phyloP scores from a whole-genome alignment of 2,888 invertebrate genomes.

The Xylophagus ater region DNA sequence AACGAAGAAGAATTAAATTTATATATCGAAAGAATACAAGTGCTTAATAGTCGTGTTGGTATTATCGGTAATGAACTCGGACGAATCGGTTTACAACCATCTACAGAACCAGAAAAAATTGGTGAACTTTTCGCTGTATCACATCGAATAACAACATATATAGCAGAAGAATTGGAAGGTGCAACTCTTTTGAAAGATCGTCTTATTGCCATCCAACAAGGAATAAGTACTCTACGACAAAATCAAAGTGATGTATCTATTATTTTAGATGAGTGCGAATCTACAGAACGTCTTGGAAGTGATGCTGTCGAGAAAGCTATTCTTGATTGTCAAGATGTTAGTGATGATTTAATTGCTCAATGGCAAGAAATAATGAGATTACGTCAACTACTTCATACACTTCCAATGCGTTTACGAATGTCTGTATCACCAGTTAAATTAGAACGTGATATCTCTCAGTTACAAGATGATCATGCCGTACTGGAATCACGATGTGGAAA shows the following conservation, averaged over 20 bases:
- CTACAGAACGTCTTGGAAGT: constrained; percentile 59
- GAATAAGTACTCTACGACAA: constrained; percentile 55
- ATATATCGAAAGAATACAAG: constrained; percentile 70
- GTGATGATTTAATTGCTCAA: constrained; percentile 55
- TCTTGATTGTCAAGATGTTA: constrained; percentile 56
- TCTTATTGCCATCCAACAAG: constrained; percentile 58
- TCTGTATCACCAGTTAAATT: constrained; percentile 66
- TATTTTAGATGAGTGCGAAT: constrained; percentile 61
- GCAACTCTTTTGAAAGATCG: constrained; percentile 64
- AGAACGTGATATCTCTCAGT: constrained; percentile 62
- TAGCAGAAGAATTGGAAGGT: constrained; percentile 67
- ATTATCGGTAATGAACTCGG: constrained; percentile 71
- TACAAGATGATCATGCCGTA: constrained; percentile 62
- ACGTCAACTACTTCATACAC: constrained; percentile 63
- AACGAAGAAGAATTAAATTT: constrained; percentile 72
- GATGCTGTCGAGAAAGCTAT: constrained; percentile 69
- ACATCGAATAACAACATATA: constrained; percentile 56
- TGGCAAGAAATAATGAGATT: constrained; percentile 71
- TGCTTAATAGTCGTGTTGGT: constrained; percentile 61
- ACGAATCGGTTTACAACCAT: constrained; percentile 59
- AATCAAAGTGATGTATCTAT: constrained; percentile 53
- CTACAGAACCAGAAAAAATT: constrained; percentile 64
- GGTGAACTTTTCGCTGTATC: constrained; percentile 59
- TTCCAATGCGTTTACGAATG: constrained; percentile 62
- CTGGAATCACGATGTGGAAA: constrained; percentile 61